Conservation (phyloP, 2,113 vertebrate species). For the Xyrauchen texanus region DNA sequence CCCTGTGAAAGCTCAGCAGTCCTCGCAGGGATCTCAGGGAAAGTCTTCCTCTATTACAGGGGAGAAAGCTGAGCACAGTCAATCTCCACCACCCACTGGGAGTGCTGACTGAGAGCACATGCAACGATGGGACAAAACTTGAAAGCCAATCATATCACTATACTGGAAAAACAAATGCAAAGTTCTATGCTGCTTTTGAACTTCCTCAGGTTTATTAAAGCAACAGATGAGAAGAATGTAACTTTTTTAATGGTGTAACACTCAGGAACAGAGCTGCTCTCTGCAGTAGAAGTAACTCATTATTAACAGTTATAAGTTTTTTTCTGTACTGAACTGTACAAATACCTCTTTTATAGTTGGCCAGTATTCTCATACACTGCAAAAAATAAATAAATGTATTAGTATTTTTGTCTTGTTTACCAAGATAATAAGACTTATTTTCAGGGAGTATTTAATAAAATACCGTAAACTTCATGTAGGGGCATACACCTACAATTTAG, state of each 20-base stretch:
- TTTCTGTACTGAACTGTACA: background rate
- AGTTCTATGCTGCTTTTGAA: constrained; percentile 72
- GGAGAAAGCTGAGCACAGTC: constrained; percentile 81
- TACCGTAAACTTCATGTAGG: no score
- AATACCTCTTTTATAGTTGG: background rate
- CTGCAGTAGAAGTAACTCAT: constrained; percentile 63
- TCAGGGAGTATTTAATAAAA: no score
- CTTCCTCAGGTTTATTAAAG: constrained; percentile 74
- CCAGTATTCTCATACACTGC: background rate
- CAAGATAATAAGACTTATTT: no score
- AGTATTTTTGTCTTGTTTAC: no score
- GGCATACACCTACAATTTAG: no score
- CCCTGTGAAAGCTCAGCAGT: constrained; percentile 87
- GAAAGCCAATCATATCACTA: constrained; percentile 72
- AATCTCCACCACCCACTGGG: constrained; percentile 71
- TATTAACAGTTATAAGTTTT: background rate
- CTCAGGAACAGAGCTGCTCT: constrained; percentile 72
- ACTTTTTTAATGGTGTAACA: constrained; percentile 63
- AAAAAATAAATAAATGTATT: no score
- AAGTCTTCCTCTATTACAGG: constrained; percentile 79
- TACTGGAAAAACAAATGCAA: constrained; percentile 54
- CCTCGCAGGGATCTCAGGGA: constrained; percentile 84
- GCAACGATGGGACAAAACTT: constrained; percentile 56
- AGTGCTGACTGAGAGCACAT: constrained; percentile 76
- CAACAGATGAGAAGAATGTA: constrained; percentile 67